Conservation (phyloP, 2,888 invertebrate species). For the Athetis lepigone region DNA sequence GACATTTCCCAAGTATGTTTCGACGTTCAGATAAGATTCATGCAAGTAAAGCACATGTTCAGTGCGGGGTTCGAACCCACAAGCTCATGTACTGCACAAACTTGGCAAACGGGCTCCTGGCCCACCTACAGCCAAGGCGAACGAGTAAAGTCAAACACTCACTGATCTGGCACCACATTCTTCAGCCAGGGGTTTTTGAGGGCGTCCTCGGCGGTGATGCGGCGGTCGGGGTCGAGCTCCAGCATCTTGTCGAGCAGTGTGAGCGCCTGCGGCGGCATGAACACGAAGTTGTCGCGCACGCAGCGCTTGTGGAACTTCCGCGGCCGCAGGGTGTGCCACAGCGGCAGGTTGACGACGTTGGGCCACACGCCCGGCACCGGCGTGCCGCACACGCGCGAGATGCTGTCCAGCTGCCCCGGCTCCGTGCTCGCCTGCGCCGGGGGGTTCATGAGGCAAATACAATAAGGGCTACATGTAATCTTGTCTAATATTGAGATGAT, state of each 20-base stretch:
- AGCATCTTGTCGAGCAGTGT: constrained; percentile 98
- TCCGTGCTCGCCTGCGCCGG: constrained; percentile 95
- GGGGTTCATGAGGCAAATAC: too few species aligned
- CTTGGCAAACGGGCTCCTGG: constrained; percentile 12
- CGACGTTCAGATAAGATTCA: too few species aligned
- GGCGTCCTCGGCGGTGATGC: constrained; percentile 98
- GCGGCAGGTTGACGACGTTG: constrained; percentile 97
- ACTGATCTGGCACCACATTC: constrained; percentile 97
- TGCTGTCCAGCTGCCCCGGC: constrained; percentile 97
- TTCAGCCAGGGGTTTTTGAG: constrained; percentile 97
- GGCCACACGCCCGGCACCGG: constrained; percentile 99
- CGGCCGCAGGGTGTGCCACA: constrained; percentile 97
- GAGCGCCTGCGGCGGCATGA: constrained; percentile 96
- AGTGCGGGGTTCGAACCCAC: constrained; percentile 26
- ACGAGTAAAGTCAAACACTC: constrained; percentile 81
- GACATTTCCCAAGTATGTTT: neutral
- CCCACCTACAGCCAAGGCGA: constrained; percentile 23
- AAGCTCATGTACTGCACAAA: neutral
- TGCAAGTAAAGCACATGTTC: neutral
- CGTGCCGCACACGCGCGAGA: constrained; percentile 98
- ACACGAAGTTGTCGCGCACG: constrained; percentile 97
- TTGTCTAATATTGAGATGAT: too few species aligned
- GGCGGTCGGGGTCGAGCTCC: constrained; percentile 97
- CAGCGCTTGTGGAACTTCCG: constrained; percentile 97
- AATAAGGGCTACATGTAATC: too few species aligned